Evolutionary conservation across 2,797 vertebrate genomes (phyloP).

Genomic region (Anguilla megastoma): DNA sequence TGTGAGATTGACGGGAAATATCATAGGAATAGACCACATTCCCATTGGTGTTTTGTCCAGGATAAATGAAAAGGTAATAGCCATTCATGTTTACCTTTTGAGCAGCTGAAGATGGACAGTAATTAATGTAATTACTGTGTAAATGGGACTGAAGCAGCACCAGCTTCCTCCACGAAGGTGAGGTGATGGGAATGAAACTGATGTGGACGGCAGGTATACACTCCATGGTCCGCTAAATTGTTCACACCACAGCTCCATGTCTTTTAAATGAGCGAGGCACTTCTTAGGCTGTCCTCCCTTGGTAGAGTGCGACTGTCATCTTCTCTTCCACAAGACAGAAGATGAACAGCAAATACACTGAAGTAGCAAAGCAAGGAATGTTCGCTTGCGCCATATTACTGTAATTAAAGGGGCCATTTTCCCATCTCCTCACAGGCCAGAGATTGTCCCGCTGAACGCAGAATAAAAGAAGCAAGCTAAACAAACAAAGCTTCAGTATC

Average conservation of each 20-base stretch:
- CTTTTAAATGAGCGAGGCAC: slow-evolving; percentile 24
- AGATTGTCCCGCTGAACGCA: not conserved
- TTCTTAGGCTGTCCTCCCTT: not conserved
- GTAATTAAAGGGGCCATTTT: slow-evolving; percentile 3
- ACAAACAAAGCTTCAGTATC: not conserved
- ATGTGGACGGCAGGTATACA: not conserved
- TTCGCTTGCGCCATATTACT: not conserved
- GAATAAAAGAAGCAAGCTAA: not conserved
- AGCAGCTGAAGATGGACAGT: not conserved
- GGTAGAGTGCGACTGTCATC: not conserved
- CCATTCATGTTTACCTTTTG: not conserved
- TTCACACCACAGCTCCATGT: not conserved
- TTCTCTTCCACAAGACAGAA: slow-evolving; percentile 5
- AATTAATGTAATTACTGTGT: not conserved
- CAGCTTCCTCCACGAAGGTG: not conserved
- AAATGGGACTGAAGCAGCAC: not conserved
- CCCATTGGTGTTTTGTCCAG: not conserved
- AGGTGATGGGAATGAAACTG: slow-evolving; percentile 8
- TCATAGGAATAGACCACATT: not conserved
- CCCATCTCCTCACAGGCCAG: not conserved
- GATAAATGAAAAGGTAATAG: not conserved
- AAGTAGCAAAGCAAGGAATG: slow-evolving; percentile 7
- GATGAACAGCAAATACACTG: not conserved
- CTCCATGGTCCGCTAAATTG: not conserved
- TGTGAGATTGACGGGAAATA: not conserved